Conservation (phyloP, 2,888 invertebrate genomes). For the Seira ritae region DNA sequence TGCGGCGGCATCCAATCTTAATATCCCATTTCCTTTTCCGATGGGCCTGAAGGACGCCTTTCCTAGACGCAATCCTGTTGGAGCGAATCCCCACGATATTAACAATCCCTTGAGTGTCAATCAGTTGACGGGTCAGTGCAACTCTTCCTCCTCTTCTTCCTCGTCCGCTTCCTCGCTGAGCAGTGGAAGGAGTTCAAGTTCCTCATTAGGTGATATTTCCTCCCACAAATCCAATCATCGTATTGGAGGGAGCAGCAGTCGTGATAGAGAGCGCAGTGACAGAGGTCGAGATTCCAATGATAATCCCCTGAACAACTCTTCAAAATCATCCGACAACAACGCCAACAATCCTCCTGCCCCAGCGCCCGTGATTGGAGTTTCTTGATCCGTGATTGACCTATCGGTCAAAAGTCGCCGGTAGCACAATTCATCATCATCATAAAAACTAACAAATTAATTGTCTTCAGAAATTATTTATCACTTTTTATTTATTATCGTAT, state of each 20-base stretch:
- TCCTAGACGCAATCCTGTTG: constrained; percentile 86
- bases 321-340: constrained; percentile 42
- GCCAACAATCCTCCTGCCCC: constrained; percentile 56
- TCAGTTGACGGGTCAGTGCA: constrained; percentile 86
- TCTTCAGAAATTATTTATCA: background rate
- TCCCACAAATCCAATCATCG: constrained; percentile 49
- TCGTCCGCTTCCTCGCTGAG: constrained; percentile 68
- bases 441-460: background rate
- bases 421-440: too few relatives aligned
- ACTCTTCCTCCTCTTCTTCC: constrained; percentile 69
- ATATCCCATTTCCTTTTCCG: constrained; percentile 69
- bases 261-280: constrained; percentile 49
- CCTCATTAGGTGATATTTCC: constrained; percentile 62
- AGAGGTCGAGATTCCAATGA: constrained; percentile 51
- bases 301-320: constrained; percentile 44
- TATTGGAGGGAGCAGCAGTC: constrained; percentile 29
- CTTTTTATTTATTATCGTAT: constrained; percentile 28
- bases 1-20: constrained; percentile 53
- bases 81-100: constrained; percentile 93
- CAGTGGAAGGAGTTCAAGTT: constrained; percentile 65
- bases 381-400: constrained; percentile 64
- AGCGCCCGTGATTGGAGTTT: constrained; percentile 62
- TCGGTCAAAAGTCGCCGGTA: constrained; percentile 63
- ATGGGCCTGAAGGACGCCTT: constrained; percentile 67
- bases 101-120: constrained; percentile 95